These are phyloP conservation scores for Leptonema lineaticorne DNA, from an alignment of 1,140 invertebrate species.

Conservation along the genomic window DNA sequence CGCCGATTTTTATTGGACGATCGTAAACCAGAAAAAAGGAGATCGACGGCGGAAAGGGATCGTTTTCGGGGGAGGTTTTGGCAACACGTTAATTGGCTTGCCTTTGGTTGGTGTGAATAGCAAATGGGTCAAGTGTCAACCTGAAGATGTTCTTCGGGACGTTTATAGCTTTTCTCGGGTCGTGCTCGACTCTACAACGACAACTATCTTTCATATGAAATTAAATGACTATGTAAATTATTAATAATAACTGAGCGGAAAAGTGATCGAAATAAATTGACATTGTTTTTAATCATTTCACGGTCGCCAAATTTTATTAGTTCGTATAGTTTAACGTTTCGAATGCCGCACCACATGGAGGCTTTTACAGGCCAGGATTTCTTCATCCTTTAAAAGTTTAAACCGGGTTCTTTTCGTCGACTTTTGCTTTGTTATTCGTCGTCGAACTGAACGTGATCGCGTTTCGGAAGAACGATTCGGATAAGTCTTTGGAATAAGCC, in stretches of 20 bases:
- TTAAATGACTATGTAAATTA: too few species aligned
- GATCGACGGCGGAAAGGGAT: not conserved
- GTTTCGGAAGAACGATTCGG: conserved; percentile 10
- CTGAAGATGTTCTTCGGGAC: not conserved
- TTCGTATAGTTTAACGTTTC: too few species aligned
- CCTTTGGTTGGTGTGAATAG: not conserved
- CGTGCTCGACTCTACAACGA: not conserved
- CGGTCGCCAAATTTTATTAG: too few species aligned
- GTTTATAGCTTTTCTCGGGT: not conserved
- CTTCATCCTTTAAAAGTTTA: too few species aligned
- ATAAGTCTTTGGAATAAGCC: conserved; percentile 11
- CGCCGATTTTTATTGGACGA: conserved; percentile 39
- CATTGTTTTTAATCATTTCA: too few species aligned
- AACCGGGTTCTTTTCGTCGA: too few species aligned
- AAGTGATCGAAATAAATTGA: too few species aligned
- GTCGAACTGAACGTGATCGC: not conserved
- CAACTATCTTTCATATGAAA: too few species aligned
- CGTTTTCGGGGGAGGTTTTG: not conserved
- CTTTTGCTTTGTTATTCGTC: not conserved
- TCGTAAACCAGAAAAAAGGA: conserved; percentile 30
- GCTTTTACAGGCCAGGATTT: too few species aligned
- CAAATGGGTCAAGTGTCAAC: not conserved
- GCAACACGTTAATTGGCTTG: conserved; percentile 2
- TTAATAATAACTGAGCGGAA: too few species aligned
- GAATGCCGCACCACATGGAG: too few species aligned